A percentile compares a stretch with the other conserved stretches of the same genome.
Conservation (phyloP, 1,140 invertebrate genomes). For the Drosophila prosaltans region DNA sequence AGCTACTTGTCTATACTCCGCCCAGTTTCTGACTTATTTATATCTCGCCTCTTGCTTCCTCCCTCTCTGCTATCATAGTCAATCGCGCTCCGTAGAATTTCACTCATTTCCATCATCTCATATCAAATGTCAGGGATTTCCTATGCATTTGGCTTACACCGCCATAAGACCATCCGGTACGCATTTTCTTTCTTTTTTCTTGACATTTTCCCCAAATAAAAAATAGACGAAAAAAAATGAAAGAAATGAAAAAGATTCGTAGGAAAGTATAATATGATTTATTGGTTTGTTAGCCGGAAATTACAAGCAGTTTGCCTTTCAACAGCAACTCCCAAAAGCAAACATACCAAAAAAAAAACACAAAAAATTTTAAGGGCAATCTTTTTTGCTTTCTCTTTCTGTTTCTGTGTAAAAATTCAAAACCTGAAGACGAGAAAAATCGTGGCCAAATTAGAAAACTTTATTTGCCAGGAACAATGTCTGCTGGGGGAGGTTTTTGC, state of each 20-base stretch:
- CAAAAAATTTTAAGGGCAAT: slow-evolving; percentile 35
- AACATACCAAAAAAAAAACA: slow-evolving; percentile 41
- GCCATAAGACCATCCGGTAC: slow-evolving; percentile 64
- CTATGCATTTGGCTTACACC: slow-evolving; percentile 59
- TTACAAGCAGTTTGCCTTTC: slow-evolving; percentile 64
- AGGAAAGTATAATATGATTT: slow-evolving; percentile 81
- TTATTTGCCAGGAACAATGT: slow-evolving; percentile 65
- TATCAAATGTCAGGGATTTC: slow-evolving; percentile 69
- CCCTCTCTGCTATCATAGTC: background rate
- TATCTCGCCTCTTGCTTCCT: background rate
- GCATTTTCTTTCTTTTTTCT: slow-evolving; percentile 49
- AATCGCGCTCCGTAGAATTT: background rate
- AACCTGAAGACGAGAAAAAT: slow-evolving; percentile 63
- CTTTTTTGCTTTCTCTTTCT: slow-evolving; percentile 12
- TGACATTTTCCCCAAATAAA: slow-evolving; percentile 5
- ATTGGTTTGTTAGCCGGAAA: slow-evolving; percentile 83
- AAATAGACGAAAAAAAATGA: background rate
- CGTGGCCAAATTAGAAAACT: slow-evolving; percentile 75
- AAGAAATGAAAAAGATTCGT: slow-evolving; percentile 35
- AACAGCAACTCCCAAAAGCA: slow-evolving; percentile 47
- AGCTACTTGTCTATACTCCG: slow-evolving; percentile 4
- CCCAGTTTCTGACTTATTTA: slow-evolving; percentile 4
- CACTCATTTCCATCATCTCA: slow-evolving; percentile 23
- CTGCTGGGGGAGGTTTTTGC: slow-evolving; percentile 53
- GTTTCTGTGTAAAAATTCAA: slow-evolving; percentile 62